Evolutionary conservation across 1,140 invertebrate species (phyloP).

Genomic region (Drosophila miranda): DNA sequence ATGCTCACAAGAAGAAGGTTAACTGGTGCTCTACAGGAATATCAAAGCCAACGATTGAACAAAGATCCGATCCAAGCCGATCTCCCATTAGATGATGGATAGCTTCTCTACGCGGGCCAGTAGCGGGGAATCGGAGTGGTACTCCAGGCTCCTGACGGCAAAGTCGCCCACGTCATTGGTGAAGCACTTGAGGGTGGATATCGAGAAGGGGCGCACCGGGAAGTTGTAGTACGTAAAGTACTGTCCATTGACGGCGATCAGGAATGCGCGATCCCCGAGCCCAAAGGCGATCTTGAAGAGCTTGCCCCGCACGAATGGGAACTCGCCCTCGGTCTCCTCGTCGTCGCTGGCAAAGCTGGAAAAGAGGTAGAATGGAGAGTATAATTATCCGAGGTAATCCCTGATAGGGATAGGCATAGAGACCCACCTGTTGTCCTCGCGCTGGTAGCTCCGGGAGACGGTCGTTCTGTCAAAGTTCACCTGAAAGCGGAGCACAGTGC

Average conservation of each 20-base stretch:
- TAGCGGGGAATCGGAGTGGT: slow-evolving; percentile 76
- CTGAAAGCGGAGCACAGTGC: slow-evolving; percentile 71
- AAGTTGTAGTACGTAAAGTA: slow-evolving; percentile 81
- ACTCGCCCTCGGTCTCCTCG: slow-evolving; percentile 81
- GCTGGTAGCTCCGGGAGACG: slow-evolving; percentile 69
- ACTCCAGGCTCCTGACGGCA: slow-evolving; percentile 70
- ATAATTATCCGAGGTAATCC: neutral
- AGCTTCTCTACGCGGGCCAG: slow-evolving; percentile 75
- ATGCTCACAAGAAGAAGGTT: slow-evolving; percentile 47
- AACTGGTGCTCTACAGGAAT: slow-evolving; percentile 59
- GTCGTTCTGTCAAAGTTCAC: slow-evolving; percentile 77
- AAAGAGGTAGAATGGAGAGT: neutral
- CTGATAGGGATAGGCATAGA: rapidly evolving
- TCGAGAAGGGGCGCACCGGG: slow-evolving; percentile 68
- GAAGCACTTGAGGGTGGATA: slow-evolving; percentile 78
- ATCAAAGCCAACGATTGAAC: slow-evolving; percentile 61
- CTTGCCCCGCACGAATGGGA: slow-evolving; percentile 77
- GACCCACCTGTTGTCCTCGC: slow-evolving; percentile 70
- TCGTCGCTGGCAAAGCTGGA: slow-evolving; percentile 67
- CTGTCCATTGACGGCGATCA: slow-evolving; percentile 79
- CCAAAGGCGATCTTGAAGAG: slow-evolving; percentile 80
- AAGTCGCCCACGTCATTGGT: slow-evolving; percentile 76
- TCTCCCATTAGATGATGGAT: slow-evolving; percentile 61
- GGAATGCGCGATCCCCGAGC: slow-evolving; percentile 76
- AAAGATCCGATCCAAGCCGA: slow-evolving; percentile 22